Percentiles rank a stretch among this genome's conserved stretches.
These are phyloP conservation scores for Chloroclystis v-ata DNA, from an alignment of 2,888 invertebrate genomes.

Conservation along the genomic window DNA sequence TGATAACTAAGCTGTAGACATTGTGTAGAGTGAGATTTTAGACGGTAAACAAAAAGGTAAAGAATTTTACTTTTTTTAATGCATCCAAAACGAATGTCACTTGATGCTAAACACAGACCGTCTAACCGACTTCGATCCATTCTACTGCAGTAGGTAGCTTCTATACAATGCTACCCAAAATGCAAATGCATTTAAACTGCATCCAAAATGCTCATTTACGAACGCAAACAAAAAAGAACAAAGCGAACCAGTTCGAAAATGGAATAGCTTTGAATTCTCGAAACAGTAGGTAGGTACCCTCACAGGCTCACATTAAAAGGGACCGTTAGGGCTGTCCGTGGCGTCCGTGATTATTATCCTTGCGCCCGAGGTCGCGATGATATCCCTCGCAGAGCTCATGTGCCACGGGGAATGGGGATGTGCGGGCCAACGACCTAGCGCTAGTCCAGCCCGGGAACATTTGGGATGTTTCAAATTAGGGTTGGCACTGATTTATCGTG, in stretches of 20 bases:
- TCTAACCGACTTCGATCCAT: no score
- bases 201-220: constrained; percentile 10
- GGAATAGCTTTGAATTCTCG: constrained; percentile 27
- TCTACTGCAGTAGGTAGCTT: no score
- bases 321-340: constrained; percentile 54
- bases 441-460: constrained; percentile 34
- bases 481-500: constrained; percentile 47
- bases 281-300: constrained; percentile 37
- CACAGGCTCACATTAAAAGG: constrained; percentile 45
- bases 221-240: constrained; percentile 18
- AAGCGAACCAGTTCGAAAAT: constrained; percentile 35
- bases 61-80: no score
- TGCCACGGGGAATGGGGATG: constrained; percentile 37
- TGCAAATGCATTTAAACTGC: constrained; percentile 21
- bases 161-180: neutral
- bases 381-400: constrained; percentile 40
- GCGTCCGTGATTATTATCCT: constrained; percentile 57
- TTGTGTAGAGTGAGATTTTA: no score
- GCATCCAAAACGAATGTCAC: no score
- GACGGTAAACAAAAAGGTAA: no score
- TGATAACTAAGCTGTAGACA: no score
- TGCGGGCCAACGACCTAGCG: constrained; percentile 47
- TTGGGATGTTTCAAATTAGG: constrained; percentile 46
- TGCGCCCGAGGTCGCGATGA: constrained; percentile 44
- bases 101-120: no score